Conservation (phyloP, 2,797 vertebrate species). For the Neomorphus geoffroyi region DNA sequence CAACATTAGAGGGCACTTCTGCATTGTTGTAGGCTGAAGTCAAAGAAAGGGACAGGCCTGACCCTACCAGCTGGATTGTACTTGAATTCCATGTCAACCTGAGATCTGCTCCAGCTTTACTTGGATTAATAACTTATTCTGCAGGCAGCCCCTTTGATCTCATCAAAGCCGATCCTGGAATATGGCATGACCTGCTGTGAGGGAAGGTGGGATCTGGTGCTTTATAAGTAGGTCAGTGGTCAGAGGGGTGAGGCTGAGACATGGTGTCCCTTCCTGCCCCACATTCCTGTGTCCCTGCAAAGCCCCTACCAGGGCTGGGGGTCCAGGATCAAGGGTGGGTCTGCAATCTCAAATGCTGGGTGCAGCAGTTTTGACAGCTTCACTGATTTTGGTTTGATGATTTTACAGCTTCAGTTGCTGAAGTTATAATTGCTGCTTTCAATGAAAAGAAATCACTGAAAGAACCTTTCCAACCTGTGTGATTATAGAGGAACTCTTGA, state of each 20-base stretch:
- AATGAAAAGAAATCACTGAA: background rate
- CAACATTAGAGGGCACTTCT: slow-evolving; percentile 59
- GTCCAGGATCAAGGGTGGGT: background rate
- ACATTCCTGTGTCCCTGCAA: background rate
- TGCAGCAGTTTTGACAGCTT: background rate
- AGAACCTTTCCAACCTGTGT: background rate
- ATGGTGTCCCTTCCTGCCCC: rapidly evolving
- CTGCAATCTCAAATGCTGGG: background rate
- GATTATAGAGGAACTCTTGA: background rate
- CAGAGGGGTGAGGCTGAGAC: rapidly evolving
- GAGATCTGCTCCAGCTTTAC: background rate
- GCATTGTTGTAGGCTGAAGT: slow-evolving; percentile 1
- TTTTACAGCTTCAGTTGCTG: background rate
- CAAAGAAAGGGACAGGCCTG: slow-evolving; percentile 25
- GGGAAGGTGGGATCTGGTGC: background rate
- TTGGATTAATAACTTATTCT: background rate
- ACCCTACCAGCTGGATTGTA: background rate
- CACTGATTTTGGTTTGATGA: background rate
- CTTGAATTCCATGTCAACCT: background rate
- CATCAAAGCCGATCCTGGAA: background rate
- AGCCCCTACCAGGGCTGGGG: background rate
- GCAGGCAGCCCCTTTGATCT: background rate
- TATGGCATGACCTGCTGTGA: background rate
- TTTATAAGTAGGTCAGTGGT: background rate
- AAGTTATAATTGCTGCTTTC: background rate